Conservation (phyloP, 2,888 invertebrate genomes). For the Cephus pulcher region DNA sequence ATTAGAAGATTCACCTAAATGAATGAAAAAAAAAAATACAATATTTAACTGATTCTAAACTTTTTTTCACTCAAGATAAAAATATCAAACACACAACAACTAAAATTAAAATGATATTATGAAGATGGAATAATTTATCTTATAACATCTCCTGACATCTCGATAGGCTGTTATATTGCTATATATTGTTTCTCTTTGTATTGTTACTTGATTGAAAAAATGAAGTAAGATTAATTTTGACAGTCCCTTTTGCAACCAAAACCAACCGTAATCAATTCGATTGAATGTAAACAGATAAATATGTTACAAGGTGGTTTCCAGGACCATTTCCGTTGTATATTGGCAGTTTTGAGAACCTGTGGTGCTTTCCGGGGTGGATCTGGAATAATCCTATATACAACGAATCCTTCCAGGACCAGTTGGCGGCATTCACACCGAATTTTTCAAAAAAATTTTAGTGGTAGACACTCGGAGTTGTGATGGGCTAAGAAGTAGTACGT, state of each 20-base stretch:
- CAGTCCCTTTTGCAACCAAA: background rate
- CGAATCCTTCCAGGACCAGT: too few species aligned
- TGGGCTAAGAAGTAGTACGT: too few species aligned
- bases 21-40: background rate
- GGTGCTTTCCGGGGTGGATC: too few species aligned
- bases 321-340: too few species aligned
- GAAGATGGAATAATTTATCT: background rate
- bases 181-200: background rate
- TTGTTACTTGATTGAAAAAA: background rate
- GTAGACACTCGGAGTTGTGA: too few species aligned
- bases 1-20: constrained; percentile 75
- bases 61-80: background rate
- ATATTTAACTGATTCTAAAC: background rate
- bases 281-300: background rate
- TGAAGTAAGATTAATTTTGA: background rate
- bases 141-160: background rate
- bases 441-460: too few species aligned
- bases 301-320: too few species aligned
- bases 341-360: too few species aligned
- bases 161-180: background rate
- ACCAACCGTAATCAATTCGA: background rate
- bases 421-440: too few species aligned
- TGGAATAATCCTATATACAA: too few species aligned
- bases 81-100: background rate
- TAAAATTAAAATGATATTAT: background rate